Conservation (phyloP, 2,888 invertebrate species). For the Zygaena filipendulae region DNA sequence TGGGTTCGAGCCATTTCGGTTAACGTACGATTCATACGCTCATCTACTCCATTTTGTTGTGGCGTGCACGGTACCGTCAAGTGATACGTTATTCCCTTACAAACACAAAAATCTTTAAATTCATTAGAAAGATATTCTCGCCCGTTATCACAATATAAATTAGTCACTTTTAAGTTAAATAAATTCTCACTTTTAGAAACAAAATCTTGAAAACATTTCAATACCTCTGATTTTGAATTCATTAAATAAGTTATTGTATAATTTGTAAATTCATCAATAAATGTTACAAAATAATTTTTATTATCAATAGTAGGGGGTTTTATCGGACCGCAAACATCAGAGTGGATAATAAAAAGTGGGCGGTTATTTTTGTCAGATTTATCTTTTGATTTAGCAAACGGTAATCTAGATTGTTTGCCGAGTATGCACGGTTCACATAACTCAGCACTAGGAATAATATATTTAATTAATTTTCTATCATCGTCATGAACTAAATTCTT, state of each 20-base stretch:
- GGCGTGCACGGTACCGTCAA: too few relatives aligned
- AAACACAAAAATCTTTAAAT: neutral
- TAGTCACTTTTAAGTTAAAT: neutral
- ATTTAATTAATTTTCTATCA: neutral
- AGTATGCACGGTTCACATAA: conserved; percentile 1
- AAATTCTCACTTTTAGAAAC: neutral
- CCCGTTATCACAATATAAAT: neutral
- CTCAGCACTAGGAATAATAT: neutral
- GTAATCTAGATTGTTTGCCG: conserved; percentile 1
- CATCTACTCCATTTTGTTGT: too few relatives aligned
- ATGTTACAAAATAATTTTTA: conserved; percentile 1
- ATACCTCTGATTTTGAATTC: too few relatives aligned
- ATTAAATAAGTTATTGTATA: conserved; percentile 1
- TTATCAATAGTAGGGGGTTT: neutral
- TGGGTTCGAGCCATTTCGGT: too few relatives aligned
- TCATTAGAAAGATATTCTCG: neutral
- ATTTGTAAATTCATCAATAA: conserved; percentile 2
- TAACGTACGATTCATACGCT: too few relatives aligned
- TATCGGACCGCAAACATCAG: too few relatives aligned
- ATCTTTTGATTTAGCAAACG: neutral
- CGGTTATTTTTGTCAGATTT: neutral
- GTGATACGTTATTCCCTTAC: neutral
- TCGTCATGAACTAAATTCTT: conserved; percentile 1
- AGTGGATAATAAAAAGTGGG: too few relatives aligned
- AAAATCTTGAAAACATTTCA: neutral